Evolutionary conservation across 1,140 invertebrate genomes (phyloP).

Genomic region (Ephestia elutella): DNA sequence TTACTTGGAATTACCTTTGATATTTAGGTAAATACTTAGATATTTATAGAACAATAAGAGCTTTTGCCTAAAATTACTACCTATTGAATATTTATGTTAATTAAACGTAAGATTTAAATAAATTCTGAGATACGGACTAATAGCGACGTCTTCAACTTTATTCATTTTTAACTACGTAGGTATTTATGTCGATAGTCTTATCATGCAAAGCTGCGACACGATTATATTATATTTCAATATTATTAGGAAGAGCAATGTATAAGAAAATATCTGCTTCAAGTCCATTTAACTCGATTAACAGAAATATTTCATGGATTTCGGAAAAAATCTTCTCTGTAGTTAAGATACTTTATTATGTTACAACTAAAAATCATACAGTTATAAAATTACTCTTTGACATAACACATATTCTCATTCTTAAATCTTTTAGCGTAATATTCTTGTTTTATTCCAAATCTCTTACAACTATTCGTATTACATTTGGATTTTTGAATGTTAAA

Average conservation of each 20-base stretch:
- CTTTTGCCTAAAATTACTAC: too few relatives aligned
- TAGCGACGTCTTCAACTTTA: not conserved
- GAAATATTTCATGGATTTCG: too few relatives aligned
- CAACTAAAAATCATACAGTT: too few relatives aligned
- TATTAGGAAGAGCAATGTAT: not conserved
- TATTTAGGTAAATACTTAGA: too few relatives aligned
- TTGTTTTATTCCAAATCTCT: not conserved
- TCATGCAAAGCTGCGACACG: conserved; percentile 3
- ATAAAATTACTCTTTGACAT: too few relatives aligned
- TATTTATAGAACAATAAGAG: too few relatives aligned
- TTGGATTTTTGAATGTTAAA: conserved; percentile 10
- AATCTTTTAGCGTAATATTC: not conserved
- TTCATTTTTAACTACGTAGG: too few relatives aligned
- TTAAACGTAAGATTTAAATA: too few relatives aligned
- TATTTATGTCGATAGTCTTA: not conserved
- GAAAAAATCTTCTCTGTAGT: too few relatives aligned
- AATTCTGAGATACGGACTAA: not conserved
- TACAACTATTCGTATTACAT: conserved; percentile 16
- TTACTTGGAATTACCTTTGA: too few relatives aligned
- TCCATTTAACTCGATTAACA: too few relatives aligned
- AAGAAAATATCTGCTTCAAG: not conserved
- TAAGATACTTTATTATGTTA: too few relatives aligned
- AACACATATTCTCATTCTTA: not conserved
- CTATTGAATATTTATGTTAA: not conserved
- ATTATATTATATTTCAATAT: not conserved